Evolutionary conservation across 2,113 vertebrate genomes (phyloP).

Genomic region (Phalacrocorax carbo): DNA sequence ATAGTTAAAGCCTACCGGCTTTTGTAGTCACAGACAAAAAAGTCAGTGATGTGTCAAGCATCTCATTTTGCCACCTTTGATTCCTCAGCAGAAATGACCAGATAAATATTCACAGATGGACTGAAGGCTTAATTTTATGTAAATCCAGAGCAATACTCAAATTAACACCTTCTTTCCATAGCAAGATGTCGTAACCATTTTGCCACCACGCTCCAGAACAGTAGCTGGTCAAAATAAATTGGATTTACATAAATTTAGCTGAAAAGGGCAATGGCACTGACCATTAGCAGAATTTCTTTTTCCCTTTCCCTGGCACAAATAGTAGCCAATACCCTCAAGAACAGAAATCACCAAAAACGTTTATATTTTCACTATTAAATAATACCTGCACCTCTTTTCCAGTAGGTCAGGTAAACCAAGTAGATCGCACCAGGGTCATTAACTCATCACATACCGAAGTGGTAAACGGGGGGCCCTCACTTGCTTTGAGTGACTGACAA

Average conservation of each 20-base stretch:
- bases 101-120: slow-evolving; percentile 29
- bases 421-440: rapidly evolving
- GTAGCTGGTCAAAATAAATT: not conserved
- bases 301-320: not conserved
- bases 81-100: slow-evolving; percentile 13
- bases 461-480: not conserved
- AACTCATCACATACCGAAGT: not conserved
- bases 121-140: slow-evolving; percentile 24
- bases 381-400: not conserved
- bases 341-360: not conserved
- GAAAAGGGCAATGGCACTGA: not conserved
- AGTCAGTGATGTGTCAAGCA: slow-evolving; percentile 6
- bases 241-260: not conserved
- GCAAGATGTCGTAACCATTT: not conserved
- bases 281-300: not conserved
- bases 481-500: not conserved
- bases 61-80: slow-evolving; percentile 1
- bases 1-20: not conserved
- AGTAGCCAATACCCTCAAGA: not conserved
- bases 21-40: slow-evolving; percentile 12
- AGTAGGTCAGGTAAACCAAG: not conserved
- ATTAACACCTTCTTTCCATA: not conserved
- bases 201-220: not conserved
- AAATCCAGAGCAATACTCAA: slow-evolving; percentile 24
- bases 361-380: not conserved